Percentiles rank a stretch among this genome's conserved stretches.
Conservation (phyloP, 2,113 vertebrate species). For the Nettapus auritus region DNA sequence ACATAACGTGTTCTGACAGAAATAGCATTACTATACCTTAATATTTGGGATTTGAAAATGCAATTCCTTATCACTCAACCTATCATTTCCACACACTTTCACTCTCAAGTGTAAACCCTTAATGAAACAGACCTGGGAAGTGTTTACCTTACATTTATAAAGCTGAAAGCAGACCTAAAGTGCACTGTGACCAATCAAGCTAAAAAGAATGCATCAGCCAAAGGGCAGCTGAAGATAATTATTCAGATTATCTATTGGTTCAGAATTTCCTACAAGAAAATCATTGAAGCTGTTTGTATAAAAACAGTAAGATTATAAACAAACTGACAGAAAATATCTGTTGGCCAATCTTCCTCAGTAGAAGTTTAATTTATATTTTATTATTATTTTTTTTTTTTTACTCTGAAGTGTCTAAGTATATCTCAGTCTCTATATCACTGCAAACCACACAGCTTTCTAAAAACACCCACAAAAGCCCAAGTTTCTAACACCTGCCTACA, state of each 20-base stretch:
- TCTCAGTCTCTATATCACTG: neutral
- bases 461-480: neutral
- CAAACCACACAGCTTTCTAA: neutral
- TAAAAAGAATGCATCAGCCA: neutral
- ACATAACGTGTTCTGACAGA: neutral
- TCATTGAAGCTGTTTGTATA: neutral
- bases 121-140: neutral
- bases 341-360: neutral
- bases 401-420: neutral
- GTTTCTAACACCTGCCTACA: neutral
- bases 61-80: neutral
- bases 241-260: neutral
- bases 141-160: neutral
- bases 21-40: neutral
- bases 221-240: slow-evolving; percentile 1
- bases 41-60: neutral
- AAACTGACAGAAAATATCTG: neutral
- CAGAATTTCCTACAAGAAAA: neutral
- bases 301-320: neutral
- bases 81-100: neutral
- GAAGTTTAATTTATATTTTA: neutral
- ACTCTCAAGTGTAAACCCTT: neutral
- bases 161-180: neutral
- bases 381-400: neutral
- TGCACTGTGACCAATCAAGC: neutral